A percentile compares a stretch with the other conserved stretches of the same genome.
Conservation (phyloP, 2,797 vertebrate species). For the Xerus rutilus region DNA sequence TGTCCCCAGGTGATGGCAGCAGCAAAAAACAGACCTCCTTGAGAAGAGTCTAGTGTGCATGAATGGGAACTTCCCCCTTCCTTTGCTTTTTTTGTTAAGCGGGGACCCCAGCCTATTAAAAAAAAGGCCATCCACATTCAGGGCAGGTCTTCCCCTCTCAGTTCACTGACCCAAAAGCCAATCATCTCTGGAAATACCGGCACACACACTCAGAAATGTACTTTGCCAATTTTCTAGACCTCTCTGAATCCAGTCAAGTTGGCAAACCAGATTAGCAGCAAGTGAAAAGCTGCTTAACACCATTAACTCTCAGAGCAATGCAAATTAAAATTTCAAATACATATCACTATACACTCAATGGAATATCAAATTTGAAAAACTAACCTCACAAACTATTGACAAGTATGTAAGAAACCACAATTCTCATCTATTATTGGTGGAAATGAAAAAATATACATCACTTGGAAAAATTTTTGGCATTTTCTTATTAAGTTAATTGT, state of each 20-base stretch:
- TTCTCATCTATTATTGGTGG: background rate
- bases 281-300: background rate
- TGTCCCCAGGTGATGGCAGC: background rate
- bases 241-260: background rate
- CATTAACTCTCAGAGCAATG: slow-evolving; percentile 15
- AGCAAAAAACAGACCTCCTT: background rate
- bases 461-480: background rate
- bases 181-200: background rate
- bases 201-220: background rate
- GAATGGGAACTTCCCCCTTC: background rate
- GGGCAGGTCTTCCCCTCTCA: background rate
- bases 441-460: background rate
- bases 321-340: slow-evolving; percentile 24
- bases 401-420: background rate
- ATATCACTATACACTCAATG: background rate
- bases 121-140: background rate
- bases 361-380: background rate
- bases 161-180: background rate
- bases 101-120: background rate
- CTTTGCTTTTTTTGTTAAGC: background rate
- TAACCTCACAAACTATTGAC: background rate
- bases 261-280: background rate
- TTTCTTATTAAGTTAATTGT: background rate
- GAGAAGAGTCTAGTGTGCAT: background rate
- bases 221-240: background rate